Evolutionary conservation across 2,797 vertebrate species (phyloP).

Genomic region (Chelon labrosus): DNA sequence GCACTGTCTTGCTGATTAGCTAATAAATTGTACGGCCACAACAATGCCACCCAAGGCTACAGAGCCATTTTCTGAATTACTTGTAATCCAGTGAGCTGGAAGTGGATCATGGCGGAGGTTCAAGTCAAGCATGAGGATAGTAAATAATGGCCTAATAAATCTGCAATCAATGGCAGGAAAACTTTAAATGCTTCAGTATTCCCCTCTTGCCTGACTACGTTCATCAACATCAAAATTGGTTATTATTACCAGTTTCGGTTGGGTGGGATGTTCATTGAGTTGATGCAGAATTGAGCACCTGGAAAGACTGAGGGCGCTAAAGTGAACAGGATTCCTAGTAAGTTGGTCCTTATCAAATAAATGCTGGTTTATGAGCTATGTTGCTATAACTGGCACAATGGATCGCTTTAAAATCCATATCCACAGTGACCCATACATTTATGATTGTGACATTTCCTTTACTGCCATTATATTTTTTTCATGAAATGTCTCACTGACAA

Average conservation of each 20-base stretch:
- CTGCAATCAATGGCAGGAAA: slow-evolving; percentile 53
- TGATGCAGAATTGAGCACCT: not conserved
- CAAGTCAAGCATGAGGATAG: slow-evolving; percentile 37
- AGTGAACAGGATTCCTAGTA: not conserved
- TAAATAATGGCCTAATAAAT: slow-evolving; percentile 52
- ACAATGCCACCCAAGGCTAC: slow-evolving; percentile 75
- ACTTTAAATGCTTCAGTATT: slow-evolving; percentile 40
- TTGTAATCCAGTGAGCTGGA: slow-evolving; percentile 62
- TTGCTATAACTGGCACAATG: not conserved
- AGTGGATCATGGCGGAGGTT: slow-evolving; percentile 50
- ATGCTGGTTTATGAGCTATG: not conserved
- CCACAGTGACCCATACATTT: too few species aligned
- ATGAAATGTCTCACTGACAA: too few species aligned
- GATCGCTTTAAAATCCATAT: too few species aligned
- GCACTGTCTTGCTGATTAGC: slow-evolving; percentile 73
- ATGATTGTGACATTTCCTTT: too few species aligned
- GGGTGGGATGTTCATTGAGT: slow-evolving; percentile 9
- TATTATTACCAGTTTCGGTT: slow-evolving; percentile 36
- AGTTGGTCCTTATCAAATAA: not conserved
- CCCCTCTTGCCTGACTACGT: slow-evolving; percentile 16
- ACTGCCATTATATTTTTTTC: too few species aligned
- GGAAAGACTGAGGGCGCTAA: not conserved
- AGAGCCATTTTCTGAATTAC: slow-evolving; percentile 49
- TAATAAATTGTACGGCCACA: slow-evolving; percentile 72
- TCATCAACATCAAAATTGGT: slow-evolving; percentile 39